A percentile compares a stretch with the other conserved stretches of the same genome.
These are phyloP conservation scores for Siniperca obscura DNA, from an alignment of 2,797 vertebrate genomes.

Conservation along the genomic window DNA sequence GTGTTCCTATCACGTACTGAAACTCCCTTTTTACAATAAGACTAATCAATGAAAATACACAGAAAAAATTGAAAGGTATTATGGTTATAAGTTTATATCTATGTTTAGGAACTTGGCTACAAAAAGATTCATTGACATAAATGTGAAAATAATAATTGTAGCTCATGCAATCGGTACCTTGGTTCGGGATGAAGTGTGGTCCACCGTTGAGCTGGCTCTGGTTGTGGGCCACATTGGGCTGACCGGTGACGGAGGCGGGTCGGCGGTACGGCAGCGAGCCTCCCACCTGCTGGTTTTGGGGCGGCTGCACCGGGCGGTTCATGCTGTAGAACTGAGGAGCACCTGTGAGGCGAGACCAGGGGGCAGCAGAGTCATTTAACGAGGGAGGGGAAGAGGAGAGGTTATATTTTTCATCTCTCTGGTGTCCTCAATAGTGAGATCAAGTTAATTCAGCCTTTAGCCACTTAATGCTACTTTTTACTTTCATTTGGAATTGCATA, in stretches of 20 bases:
- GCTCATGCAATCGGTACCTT: slow-evolving; percentile 80
- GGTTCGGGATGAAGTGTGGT: slow-evolving; percentile 94
- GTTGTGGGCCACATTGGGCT: slow-evolving; percentile 89
- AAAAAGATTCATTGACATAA: not conserved
- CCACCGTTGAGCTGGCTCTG: slow-evolving; percentile 91
- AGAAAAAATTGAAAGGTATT: too few relatives aligned
- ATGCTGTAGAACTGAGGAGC: slow-evolving; percentile 98
- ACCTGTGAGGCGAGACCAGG: slow-evolving; percentile 77
- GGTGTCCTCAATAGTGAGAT: not conserved
- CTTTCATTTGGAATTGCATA: not conserved
- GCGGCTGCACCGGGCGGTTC: slow-evolving; percentile 92
- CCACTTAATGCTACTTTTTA: not conserved
- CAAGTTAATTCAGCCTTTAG: not conserved
- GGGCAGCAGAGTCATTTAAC: slow-evolving; percentile 33
- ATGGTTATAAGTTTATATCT: not conserved
- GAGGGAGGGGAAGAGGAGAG: too few relatives aligned
- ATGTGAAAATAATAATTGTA: not conserved
- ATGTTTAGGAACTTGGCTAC: not conserved
- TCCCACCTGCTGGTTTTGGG: slow-evolving; percentile 88
- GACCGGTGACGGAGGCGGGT: slow-evolving; percentile 93
- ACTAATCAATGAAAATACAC: not conserved
- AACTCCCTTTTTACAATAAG: not conserved
- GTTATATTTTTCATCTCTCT: not conserved
- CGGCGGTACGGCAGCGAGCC: slow-evolving; percentile 96
- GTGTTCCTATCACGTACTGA: too few relatives aligned